Conservation (phyloP, 2,888 invertebrate genomes). For the Drosophila greeni region DNA sequence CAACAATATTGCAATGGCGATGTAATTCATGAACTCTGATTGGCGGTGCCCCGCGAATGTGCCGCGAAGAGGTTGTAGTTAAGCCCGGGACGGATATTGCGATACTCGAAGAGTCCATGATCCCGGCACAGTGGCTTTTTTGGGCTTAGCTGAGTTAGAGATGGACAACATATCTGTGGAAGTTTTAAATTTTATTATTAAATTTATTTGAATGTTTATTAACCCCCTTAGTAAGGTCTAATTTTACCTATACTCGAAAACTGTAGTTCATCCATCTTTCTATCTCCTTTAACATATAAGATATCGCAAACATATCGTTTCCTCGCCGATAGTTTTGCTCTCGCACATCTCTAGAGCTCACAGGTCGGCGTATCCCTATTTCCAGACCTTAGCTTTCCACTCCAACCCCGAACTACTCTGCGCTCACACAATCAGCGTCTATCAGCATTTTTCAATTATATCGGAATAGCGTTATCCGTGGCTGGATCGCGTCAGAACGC, state of each 20-base stretch:
- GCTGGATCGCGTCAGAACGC: constrained; percentile 79
- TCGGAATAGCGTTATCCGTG: constrained; percentile 79
- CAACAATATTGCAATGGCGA: constrained; percentile 72
- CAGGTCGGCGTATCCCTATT: constrained; percentile 12
- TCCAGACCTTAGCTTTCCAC: constrained; percentile 18
- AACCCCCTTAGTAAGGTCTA: no score
- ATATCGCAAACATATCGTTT: neutral
- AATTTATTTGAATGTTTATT: no score
- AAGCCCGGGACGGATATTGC: constrained; percentile 2
- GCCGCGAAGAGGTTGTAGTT: constrained; percentile 15
- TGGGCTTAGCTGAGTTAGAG: constrained; percentile 4
- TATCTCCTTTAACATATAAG: neutral
- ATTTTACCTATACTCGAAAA: no score
- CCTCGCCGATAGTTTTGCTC: neutral
- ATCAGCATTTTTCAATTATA: constrained; percentile 80
- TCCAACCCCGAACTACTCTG: constrained; percentile 18
- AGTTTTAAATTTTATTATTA: neutral
- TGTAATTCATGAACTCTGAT: constrained; percentile 75
- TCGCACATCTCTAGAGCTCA: constrained; percentile 5
- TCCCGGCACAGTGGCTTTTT: constrained; percentile 16
- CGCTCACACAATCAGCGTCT: constrained; percentile 78
- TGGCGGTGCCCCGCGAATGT: constrained; percentile 53
- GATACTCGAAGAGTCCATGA: constrained; percentile 11
- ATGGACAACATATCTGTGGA: neutral
- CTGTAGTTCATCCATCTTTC: neutral